Base-by-base conservation (phyloP, 2,113 vertebrate species). In the Tragulus kanchil region DNA sequence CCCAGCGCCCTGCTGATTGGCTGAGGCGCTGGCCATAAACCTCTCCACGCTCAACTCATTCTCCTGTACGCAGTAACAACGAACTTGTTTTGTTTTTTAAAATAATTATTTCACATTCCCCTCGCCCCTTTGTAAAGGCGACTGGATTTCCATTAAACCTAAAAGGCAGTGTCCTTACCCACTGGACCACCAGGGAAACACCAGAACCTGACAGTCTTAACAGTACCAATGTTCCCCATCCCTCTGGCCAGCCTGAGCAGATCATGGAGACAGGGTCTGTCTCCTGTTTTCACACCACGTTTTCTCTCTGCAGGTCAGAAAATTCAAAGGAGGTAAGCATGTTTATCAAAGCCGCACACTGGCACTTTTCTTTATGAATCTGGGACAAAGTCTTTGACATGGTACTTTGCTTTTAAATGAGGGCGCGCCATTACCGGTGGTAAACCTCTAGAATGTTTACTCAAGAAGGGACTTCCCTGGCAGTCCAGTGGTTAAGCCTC, bases 31-130 rank as follows among this genome's bases (percentile, higher is more conserved):
- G 6, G 3, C 3, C 54, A 21, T n/a, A 13, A 61, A n/a, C 28
- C 69, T 42, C 73, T 73, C 36, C 0, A 3, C 0, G 69, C 2
- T 7, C 17, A 3, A 48, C n/a, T 6, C 75, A 28, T 62, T 36
- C 59, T 62, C 58, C 42, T 11, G 1, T 1, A 25, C 50, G 23
- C 81, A 50, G 14, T 19, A 56, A 89, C 58, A 89, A 73, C 9
- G 50, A 48, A 77, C 59, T 50, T 58, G 21, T 75, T 73, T 61
- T 94, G 28, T 52, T 82, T 67, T 78, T 48, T 25, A 86, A 93
- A 64, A 93, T 90, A 54, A 75, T 48, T 50, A 73, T 50, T 92
- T 91, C 71, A 54, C 81, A 88, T 82, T 75, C 61, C 45, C 83
- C 56, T 56, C 0, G 1, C 45, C 45, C 48, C 45, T 45, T 21